phyloP scores from a whole-genome alignment of 2,888 invertebrate genomes.

The Nephrotoma guestfalica region DNA sequence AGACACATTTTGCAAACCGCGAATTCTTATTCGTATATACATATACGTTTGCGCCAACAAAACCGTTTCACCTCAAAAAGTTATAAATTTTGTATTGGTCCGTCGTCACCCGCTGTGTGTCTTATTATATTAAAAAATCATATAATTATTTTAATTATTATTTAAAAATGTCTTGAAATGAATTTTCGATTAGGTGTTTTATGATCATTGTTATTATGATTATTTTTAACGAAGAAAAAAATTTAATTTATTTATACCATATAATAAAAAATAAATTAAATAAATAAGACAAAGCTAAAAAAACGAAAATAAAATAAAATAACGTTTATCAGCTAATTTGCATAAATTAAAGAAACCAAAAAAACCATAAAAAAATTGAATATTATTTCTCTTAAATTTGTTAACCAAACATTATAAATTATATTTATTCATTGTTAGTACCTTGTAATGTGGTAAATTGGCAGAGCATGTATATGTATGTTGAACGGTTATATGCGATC shows the following conservation, averaged over 20 bases:
- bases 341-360: background rate
- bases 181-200: background rate
- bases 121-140: background rate
- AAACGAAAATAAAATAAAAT: background rate
- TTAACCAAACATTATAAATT: background rate
- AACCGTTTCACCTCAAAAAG: background rate
- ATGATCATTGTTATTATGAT: background rate
- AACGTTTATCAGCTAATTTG: background rate
- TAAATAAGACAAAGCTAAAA: background rate
- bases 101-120: background rate
- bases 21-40: background rate
- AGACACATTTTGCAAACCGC: too few relatives aligned
- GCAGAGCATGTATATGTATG: too few relatives aligned
- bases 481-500: background rate
- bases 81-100: background rate
- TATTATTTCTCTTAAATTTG: background rate
- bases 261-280: background rate
- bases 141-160: background rate
- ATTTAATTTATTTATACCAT: background rate
- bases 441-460: background rate
- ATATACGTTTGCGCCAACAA: background rate
- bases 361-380: background rate
- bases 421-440: background rate
- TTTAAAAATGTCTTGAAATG: background rate
- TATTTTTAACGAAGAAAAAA: background rate